Evolutionary conservation across 2,113 vertebrate species (phyloP), one percentile per base, ranked within the genome.

Genomic region (Perccottus glenii): DNA sequence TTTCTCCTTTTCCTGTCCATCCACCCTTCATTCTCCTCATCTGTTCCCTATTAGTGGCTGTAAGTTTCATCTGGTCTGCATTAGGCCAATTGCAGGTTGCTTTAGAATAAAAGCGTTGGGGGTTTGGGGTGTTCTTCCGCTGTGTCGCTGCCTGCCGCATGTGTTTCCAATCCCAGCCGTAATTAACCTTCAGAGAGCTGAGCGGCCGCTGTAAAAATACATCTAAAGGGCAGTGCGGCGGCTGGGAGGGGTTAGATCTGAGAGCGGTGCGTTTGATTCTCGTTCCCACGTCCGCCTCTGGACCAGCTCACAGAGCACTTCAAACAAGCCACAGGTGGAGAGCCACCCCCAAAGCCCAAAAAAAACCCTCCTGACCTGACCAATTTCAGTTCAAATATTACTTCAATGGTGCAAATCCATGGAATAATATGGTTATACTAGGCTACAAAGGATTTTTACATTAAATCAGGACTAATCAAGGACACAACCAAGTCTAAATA

Each of bases 141-240:
- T 8, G 12, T n/a, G 32, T 12, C 36, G 11, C 6, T 12, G 32
- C 50, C 11, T 6, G 11, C 77, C 73, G 82, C 85, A 84, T 82
- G 77, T 88, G 95, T 93, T 90, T 84, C 79, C 66, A 87, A 94
- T 96, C 94, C 95, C 73, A 82, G 88, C 81, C 87, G 83, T 91
- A 75, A 89, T 91, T 89, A 92, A 92, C 91, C 90, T 88, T 91
- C 91, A 91, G 87, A 90, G 81, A 84, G 81, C 88, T 82, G 81
- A 19, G 78, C 87, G 83, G 87, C 92, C 86, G 60, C 84, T 83
- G 81, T 89, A 87, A 88, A 90, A 87, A 86, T 82, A 83, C 85
- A 88, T 87, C 80, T 80, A 78, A 87, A 87, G 88, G 84, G 73
- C 86, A 10, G 51, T 6, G 5, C 27, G 36, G 50, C 50, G 11